Percentiles rank a stretch among this genome's conserved stretches.
Conservation (phyloP, 2,888 invertebrate species). For the Pyrgus malvae region DNA sequence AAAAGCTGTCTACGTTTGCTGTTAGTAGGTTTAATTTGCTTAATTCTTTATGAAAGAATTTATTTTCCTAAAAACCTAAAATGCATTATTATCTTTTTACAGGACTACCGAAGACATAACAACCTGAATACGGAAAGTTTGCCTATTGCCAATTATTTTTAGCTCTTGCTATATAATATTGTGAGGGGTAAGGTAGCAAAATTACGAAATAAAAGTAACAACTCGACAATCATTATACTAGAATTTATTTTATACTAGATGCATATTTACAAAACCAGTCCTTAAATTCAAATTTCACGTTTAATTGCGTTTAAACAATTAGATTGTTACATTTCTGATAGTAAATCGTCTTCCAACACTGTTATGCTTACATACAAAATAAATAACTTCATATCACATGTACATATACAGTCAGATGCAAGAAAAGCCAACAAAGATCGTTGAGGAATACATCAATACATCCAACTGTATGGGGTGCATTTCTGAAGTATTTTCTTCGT, state of each 20-base stretch:
- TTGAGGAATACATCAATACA: slow-evolving; percentile 39
- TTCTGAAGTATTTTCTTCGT: slow-evolving; percentile 65
- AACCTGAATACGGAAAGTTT: slow-evolving; percentile 41
- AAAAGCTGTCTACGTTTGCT: too few species aligned
- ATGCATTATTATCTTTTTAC: slow-evolving; percentile 35
- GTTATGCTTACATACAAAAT: slow-evolving; percentile 61
- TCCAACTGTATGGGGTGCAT: slow-evolving; percentile 52
- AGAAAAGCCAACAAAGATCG: slow-evolving; percentile 3
- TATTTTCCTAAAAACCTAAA: background rate
- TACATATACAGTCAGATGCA: slow-evolving; percentile 48
- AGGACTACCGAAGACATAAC: slow-evolving; percentile 53
- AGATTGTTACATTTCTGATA: slow-evolving; percentile 33
- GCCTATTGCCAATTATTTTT: slow-evolving; percentile 38
- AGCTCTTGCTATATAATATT: background rate
- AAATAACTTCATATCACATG: slow-evolving; percentile 66
- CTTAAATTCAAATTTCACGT: slow-evolving; percentile 47
- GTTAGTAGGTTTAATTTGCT: too few species aligned
- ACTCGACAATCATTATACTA: slow-evolving; percentile 75
- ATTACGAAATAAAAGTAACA: slow-evolving; percentile 50
- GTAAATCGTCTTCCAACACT: slow-evolving; percentile 42
- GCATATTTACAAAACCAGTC: slow-evolving; percentile 71
- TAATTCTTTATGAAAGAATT: too few species aligned
- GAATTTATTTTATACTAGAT: slow-evolving; percentile 70
- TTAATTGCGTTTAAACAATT: too few species aligned
- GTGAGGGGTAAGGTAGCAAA: slow-evolving; percentile 7